Conservation (phyloP, 2,888 invertebrate species). For the Sussaba pulchella region DNA sequence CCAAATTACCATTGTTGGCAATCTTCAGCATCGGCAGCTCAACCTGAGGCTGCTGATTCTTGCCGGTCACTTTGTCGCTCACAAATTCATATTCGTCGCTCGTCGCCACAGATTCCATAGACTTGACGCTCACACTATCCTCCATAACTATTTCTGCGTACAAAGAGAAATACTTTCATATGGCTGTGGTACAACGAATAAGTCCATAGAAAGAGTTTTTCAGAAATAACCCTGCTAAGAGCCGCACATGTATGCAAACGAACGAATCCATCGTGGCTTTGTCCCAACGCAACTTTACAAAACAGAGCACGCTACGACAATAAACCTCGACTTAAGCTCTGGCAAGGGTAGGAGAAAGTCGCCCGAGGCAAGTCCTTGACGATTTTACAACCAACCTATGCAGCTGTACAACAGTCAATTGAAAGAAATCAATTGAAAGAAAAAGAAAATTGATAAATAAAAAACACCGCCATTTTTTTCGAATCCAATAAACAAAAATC, state of each 20-base stretch:
- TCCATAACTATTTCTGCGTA: constrained; percentile 86
- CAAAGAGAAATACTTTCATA: constrained; percentile 3
- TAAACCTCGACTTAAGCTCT: too few relatives aligned
- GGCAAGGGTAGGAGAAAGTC: too few relatives aligned
- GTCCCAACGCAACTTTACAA: too few relatives aligned
- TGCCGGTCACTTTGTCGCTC: constrained; percentile 84
- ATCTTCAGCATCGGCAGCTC: constrained; percentile 87
- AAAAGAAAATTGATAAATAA: too few relatives aligned
- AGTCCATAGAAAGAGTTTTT: background rate
- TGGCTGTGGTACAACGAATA: background rate
- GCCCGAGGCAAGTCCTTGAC: too few relatives aligned
- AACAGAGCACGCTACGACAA: too few relatives aligned
- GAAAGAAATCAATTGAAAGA: too few relatives aligned
- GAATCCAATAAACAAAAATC: too few relatives aligned
- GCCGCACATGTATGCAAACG: constrained; percentile 57
- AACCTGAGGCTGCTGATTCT: constrained; percentile 79
- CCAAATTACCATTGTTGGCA: constrained; percentile 88
- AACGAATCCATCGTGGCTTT: background rate
- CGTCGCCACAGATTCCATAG: constrained; percentile 88
- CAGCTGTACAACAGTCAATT: too few relatives aligned
- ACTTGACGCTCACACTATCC: constrained; percentile 88
- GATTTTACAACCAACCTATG: too few relatives aligned
- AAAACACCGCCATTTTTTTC: too few relatives aligned
- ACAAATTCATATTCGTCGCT: constrained; percentile 90
- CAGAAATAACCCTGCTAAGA: too few relatives aligned